A percentile compares a stretch with the other conserved stretches of the same genome.
phyloP scores from a whole-genome alignment of 2,113 vertebrate species.

The Austrofundulus limnaeus region DNA sequence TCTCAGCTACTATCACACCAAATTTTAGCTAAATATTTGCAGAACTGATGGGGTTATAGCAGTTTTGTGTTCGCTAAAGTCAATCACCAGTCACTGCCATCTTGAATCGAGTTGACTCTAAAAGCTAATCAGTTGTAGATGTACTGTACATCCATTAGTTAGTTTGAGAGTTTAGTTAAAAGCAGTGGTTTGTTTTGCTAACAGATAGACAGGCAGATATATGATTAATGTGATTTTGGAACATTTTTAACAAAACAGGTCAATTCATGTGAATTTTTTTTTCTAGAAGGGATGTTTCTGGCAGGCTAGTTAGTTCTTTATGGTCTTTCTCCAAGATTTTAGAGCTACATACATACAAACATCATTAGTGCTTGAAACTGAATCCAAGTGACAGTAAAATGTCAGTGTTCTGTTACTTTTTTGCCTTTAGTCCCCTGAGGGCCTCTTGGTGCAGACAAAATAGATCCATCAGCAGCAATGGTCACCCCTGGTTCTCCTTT shows the following conservation, averaged over 20 bases:
- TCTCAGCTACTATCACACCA: too few relatives aligned
- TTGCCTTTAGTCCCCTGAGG: conserved; percentile 82
- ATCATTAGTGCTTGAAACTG: background rate
- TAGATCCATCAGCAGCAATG: conserved; percentile 82
- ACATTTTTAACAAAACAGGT: background rate
- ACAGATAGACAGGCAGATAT: too few relatives aligned
- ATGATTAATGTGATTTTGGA: too few relatives aligned
- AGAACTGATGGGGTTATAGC: too few relatives aligned
- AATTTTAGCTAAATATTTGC: too few relatives aligned
- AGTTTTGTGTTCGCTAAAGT: too few relatives aligned
- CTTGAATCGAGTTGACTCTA: too few relatives aligned
- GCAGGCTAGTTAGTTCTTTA: background rate
- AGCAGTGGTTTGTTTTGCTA: too few relatives aligned
- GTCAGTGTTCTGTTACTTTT: conserved; percentile 57
- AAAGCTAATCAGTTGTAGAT: too few relatives aligned
- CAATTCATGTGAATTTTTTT: background rate
- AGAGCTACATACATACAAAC: background rate
- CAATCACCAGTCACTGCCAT: too few relatives aligned
- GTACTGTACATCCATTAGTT: too few relatives aligned
- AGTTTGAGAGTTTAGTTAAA: too few relatives aligned
- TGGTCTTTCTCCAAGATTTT: background rate
- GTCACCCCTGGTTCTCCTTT: conserved; percentile 89
- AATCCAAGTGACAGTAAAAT: background rate
- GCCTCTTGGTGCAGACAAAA: conserved; percentile 75
- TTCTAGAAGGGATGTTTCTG: background rate